Percentiles rank a stretch among this genome's conserved stretches.
Evolutionary conservation across 2,888 invertebrate genomes (phyloP).

Genomic region (Limnephilus lunatus): DNA sequence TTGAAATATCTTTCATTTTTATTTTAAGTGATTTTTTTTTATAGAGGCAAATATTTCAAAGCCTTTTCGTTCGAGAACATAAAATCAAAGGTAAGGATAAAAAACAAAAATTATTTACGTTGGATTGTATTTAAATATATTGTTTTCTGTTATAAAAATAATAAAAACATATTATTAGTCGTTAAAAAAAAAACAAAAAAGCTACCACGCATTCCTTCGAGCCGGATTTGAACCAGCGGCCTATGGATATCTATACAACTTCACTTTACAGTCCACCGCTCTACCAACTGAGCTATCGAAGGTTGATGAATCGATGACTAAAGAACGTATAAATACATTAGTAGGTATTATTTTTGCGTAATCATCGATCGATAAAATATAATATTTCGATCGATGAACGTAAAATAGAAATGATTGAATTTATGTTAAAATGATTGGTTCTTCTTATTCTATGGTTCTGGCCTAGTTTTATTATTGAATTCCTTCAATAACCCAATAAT

Average conservation of each 20-base stretch:
- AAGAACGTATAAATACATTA: not conserved
- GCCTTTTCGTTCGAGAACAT: not conserved
- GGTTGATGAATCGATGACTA: slow-evolving; percentile 67
- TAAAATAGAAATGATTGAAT: no score
- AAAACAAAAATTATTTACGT: no score
- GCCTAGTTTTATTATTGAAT: no score
- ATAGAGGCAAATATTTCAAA: not conserved
- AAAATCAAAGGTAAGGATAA: not conserved
- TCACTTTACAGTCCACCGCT: slow-evolving; percentile 76
- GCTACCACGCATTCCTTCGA: slow-evolving; percentile 58
- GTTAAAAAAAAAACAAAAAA: not conserved
- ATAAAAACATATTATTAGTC: no score
- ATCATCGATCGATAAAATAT: no score
- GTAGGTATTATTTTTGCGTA: not conserved
- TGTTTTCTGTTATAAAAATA: no score
- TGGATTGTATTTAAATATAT: no score
- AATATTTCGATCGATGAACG: no score
- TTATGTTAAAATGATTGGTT: no score
- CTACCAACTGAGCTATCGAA: slow-evolving; percentile 80
- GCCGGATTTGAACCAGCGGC: slow-evolving; percentile 77
- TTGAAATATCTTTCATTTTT: not conserved
- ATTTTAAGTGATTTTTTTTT: not conserved
- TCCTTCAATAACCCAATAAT: no score
- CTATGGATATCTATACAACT: slow-evolving; percentile 74
- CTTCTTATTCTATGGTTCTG: no score